Conservation (phyloP, 2,888 invertebrate genomes). For the Blomia tropicalis region DNA sequence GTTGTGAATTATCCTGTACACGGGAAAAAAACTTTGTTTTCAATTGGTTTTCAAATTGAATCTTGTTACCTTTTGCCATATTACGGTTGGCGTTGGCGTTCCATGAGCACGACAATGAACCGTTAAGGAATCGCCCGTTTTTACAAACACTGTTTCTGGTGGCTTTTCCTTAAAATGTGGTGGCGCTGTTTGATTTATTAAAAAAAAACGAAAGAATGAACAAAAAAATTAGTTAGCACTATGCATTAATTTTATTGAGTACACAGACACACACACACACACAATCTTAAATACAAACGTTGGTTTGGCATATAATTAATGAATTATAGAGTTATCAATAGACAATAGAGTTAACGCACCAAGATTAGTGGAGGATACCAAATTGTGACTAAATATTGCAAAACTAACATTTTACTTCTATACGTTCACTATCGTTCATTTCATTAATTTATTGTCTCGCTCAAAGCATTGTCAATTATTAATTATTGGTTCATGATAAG, state of each 20-base stretch:
- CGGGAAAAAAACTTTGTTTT: not conserved
- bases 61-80: slow-evolving; percentile 65
- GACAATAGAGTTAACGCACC: not conserved
- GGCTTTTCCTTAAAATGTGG: slow-evolving; percentile 87
- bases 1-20: slow-evolving; percentile 54
- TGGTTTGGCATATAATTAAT: not conserved
- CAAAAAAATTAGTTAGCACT: slow-evolving; percentile 2
- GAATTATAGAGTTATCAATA: slow-evolving; percentile 10
- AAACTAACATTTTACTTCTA: slow-evolving; percentile 14
- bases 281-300: not conserved
- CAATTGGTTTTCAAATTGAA: not conserved
- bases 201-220: not conserved
- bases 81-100: slow-evolving; percentile 77
- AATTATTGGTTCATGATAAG: not conserved
- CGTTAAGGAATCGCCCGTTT: slow-evolving; percentile 84
- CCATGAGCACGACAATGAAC: slow-evolving; percentile 92
- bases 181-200: slow-evolving; percentile 59
- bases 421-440: no score
- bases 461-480: not conserved
- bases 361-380: no score
- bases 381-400: not conserved
- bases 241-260: no score
- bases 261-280: no score
- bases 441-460: no score
- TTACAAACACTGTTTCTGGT: slow-evolving; percentile 88